Evolutionary conservation across 2,797 vertebrate genomes (phyloP), one percentile per base, ranked within the genome.

Genomic region (Buceros bicornis): DNA sequence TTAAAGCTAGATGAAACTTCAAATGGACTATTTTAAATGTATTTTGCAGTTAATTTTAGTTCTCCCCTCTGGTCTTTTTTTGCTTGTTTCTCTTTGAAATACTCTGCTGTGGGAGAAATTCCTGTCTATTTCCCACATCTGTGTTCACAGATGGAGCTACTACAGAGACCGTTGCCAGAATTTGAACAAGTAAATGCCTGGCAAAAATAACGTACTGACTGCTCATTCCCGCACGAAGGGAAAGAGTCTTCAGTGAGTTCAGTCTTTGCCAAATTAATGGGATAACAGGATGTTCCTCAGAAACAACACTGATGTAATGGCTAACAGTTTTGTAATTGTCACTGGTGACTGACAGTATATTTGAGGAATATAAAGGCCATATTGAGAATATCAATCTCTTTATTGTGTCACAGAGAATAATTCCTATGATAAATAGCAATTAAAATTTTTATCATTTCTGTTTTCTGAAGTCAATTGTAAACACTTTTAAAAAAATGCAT

Each of bases 61-160:
- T 91, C 43, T 94, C 15, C 48, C 28, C 56, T 83, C 73, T 84
- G 35, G 47, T 91, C n/a, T 76, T 88, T 93, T 93, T 91, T 72
- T 73, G 80, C 11, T 89, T 87, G 16, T 48, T 88, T 90, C 82
- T 81, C 17, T 88, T 74, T 72, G 47, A 83, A 93, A 83, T 87
- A 84, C n/a, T 86, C 37, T 87, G 58, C 47, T 92, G 66, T 57
- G 58, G 43, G 50, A 89, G 69, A 89, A 95, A 94, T 48, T 37
- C 70, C 69, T n/a, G 40, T 62, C 80, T 90, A 29, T 88, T 91
- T 90, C 87, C 77, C 89, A 95, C 94, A 97, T 95, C 93, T 96
- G 91, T 72, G 80, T 88, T 94, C 85, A 90, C 95, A 95, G 95
- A 97, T 95, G 95, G 95, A 96, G 65, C 80, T 91, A 88, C 87